Base-by-base conservation (phyloP, 1,140 invertebrate genomes). In the Heliconius himera region DNA sequence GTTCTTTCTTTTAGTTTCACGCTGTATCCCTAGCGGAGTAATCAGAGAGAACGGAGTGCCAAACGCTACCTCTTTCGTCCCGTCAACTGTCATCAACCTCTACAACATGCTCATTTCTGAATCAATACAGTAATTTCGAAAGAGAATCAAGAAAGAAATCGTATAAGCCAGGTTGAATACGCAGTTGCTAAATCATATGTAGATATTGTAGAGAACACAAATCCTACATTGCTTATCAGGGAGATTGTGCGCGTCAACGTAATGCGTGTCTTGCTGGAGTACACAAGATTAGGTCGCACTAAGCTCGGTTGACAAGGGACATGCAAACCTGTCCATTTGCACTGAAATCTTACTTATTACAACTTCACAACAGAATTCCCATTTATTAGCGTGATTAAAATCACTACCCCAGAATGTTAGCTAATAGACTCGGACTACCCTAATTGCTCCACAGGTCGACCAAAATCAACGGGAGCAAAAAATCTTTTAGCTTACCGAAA, bases 401-500 rank as follows among this genome's bases (percentile, higher is more conserved):
- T 66, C 60, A 22, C 60, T 5, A 66, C 26, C 26, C n/a, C 60
- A 26, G 60, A 66, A 66, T 16, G 60, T 66, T 66, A 29, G 26
- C 71, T 74, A 66, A 46, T 78, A 71, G 75, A 75, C 26, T 71
- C 56, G 29, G 46, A 16, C 29, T 13, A 75, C 54, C 73, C 73
- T 70, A 72, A 77, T 75, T 70, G 73, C 60, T 73, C 54, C 41
- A 73, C 54, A 73, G 75, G 76, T 81, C 76, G 56, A 77, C 80
- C 72, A 71, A 49, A 76, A 76, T 80, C 70, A 81, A 54, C 76
- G 66, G 70, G 76, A 60, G 60, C 76, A 81, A 81, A 81, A n/a
- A 80, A 81, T 66, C 33, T 77, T n/a, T 75, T 75, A 77, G 76
- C 76, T 81, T 77, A 77, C 73, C 80, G 80, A 73, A 70, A 78